A percentile compares a stretch with the other conserved stretches of the same genome.
phyloP scores from a whole-genome alignment of 2,113 vertebrate genomes.

The Thunnus maccoyii region DNA sequence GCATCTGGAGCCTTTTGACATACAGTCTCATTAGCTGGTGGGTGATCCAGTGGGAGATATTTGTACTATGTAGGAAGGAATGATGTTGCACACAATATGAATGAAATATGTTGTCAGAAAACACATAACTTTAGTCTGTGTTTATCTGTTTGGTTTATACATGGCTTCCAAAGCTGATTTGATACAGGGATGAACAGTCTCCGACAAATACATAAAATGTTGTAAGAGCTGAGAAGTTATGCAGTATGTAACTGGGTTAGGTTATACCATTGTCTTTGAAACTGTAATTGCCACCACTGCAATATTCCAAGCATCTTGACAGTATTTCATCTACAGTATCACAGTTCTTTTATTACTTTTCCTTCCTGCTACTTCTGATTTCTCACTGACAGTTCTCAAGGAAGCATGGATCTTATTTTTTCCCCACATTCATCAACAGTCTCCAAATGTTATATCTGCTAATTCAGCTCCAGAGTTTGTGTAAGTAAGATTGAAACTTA shows the following conservation, averaged over 20 bases:
- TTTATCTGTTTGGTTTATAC: background rate
- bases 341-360: background rate
- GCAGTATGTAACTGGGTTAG: background rate
- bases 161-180: background rate
- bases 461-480: background rate
- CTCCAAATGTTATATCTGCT: background rate
- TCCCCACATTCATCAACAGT: background rate
- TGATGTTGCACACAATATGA: background rate
- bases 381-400: background rate
- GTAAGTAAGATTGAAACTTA: conserved; percentile 8
- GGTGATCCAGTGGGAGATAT: conserved; percentile 23
- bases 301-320: background rate
- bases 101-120: background rate
- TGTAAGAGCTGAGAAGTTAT: background rate
- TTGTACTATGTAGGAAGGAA: background rate
- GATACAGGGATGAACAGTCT: background rate
- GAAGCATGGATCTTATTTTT: background rate
- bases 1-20: conserved; percentile 52
- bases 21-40: conserved; percentile 54
- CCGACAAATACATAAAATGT: background rate
- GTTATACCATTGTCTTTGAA: background rate
- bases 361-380: background rate
- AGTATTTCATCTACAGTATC: background rate
- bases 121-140: background rate
- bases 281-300: background rate